phyloP scores from a whole-genome alignment of 2,888 invertebrate genomes.

The Amaurobius ferox region DNA sequence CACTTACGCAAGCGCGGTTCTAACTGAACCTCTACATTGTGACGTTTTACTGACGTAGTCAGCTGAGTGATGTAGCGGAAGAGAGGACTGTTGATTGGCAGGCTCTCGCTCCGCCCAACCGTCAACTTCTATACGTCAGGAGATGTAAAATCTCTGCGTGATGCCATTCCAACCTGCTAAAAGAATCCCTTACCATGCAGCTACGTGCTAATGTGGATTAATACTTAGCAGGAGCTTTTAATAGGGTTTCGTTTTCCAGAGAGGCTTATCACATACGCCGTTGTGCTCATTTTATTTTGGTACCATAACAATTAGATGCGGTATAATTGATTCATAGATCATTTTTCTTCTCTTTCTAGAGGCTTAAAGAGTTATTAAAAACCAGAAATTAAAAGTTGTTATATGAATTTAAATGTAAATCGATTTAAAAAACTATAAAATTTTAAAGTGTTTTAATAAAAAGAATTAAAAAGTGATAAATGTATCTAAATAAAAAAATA shows the following conservation, averaged over 20 bases:
- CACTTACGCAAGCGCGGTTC: conserved; percentile 60
- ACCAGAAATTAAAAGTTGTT: too few species aligned
- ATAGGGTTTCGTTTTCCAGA: conserved; percentile 38
- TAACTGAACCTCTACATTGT: conserved; percentile 29
- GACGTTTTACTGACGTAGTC: conserved; percentile 42
- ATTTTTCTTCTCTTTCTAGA: too few species aligned
- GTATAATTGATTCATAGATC: too few species aligned
- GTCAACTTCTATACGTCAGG: conserved; percentile 44
- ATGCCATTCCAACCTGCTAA: background rate
- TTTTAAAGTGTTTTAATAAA: too few species aligned
- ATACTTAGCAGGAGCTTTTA: conserved; percentile 34
- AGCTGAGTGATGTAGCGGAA: conserved; percentile 60
- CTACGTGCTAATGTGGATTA: conserved; percentile 60
- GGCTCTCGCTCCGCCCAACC: conserved; percentile 41
- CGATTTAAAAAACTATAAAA: too few species aligned
- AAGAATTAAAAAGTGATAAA: too few species aligned
- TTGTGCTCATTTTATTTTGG: too few species aligned
- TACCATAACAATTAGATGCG: too few species aligned
- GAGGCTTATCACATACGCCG: too few species aligned
- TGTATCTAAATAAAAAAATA: too few species aligned
- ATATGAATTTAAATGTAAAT: too few species aligned
- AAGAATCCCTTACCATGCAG: conserved; percentile 41
- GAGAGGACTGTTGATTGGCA: conserved; percentile 47
- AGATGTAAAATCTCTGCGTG: conserved; percentile 10
- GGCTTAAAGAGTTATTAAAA: too few species aligned